Base-by-base conservation (phyloP, 2,797 vertebrate genomes). In the Aulostomus chinensis region DNA sequence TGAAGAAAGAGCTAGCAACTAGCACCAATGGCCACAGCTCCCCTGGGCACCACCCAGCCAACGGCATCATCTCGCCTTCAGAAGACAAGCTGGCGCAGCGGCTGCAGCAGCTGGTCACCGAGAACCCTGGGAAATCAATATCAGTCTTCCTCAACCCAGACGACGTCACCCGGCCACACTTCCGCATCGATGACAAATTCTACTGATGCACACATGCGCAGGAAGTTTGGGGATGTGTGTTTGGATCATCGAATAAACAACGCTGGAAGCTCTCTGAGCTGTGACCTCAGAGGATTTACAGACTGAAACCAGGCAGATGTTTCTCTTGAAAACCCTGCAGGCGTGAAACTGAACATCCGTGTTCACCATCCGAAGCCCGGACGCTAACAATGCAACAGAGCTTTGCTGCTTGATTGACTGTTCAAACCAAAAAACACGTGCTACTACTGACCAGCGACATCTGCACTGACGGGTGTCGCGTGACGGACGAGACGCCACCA, bases 141-240 rank as follows among this genome's bases (percentile, higher is more conserved):
- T 93, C 92, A 0, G 92, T 93, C 53, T 93, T 93, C 84, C 90
- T 93, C 31, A 93, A 93, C 78, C 92, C 92, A 0, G 92, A 93
- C 7, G 92, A 93, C 1, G 92, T 93, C 68, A 91, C 86, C 14
- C 68, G 91, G 53, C 92, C 92, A 0, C 92, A 93, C 72, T 93
- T 93, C 62, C 90, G 92, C 68, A 93, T 93, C 35, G 92, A 93
- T 0, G 92, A 93, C 73, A 93, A 93, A 73, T 93, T 93, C 72
- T 93, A 91, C 85, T 93, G 63, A 93, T 2, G 46, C 15, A 7
- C 7, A 29, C 1, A 0, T 1, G 38, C 2, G 16, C 48, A 12
- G n/a, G n/a, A 52, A 0, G 24, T 9, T 40, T 17, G 18, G 18
- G 50, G 24, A 4, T n/a, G 17, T 11, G 52, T 50, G 38, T 59